These are phyloP conservation scores for Chroicocephalus ridibundus DNA, from an alignment of 2,113 vertebrate species.

Conservation along the genomic window DNA sequence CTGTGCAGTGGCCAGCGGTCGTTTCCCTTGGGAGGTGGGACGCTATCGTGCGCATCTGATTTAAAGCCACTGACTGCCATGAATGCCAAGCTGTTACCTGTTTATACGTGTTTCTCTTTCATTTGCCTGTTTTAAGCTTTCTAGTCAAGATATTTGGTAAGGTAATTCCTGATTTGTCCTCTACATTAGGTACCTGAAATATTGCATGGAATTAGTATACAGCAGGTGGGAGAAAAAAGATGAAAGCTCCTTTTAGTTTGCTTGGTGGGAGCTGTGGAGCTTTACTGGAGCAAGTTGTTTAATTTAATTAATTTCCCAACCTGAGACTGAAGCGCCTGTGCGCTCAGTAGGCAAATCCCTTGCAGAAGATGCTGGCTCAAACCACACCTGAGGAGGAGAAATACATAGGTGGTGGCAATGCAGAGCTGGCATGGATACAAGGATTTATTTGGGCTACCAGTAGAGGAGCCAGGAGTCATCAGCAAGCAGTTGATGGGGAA, in stretches of 20 bases:
- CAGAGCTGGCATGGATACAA: background rate
- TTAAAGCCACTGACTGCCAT: background rate
- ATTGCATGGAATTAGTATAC: background rate
- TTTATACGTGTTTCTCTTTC: fast-evolving
- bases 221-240: background rate
- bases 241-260: background rate
- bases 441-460: background rate
- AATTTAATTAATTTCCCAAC: background rate
- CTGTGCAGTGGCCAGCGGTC: fast-evolving
- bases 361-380: background rate
- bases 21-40: background rate
- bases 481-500: background rate
- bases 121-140: background rate
- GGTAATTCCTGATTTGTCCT: background rate
- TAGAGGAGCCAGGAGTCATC: background rate
- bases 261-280: background rate
- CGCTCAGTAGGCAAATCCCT: background rate
- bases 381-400: background rate
- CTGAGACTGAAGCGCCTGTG: background rate
- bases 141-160: background rate
- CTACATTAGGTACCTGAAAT: background rate
- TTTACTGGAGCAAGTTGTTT: background rate
- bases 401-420: background rate
- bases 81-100: background rate
- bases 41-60: background rate